phyloP scores from a whole-genome alignment of 2,113 vertebrate species.

The Anser cygnoides region DNA sequence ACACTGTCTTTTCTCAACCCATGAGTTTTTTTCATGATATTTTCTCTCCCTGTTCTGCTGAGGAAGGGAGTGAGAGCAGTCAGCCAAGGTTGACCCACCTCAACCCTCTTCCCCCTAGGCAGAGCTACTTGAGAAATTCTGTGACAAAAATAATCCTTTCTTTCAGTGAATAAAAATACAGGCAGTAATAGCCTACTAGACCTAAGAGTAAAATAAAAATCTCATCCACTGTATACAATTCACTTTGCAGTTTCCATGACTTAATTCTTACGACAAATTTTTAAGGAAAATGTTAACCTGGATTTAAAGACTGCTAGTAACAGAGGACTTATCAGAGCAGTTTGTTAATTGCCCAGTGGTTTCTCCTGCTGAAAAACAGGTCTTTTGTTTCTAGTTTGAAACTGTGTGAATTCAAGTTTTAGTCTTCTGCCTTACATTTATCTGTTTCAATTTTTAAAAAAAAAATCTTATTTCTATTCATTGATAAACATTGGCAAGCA shows the following conservation, averaged over 20 bases:
- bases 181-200: background rate
- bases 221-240: background rate
- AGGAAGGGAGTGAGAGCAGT: background rate
- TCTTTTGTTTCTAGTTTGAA: background rate
- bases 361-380: background rate
- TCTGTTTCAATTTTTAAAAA: background rate
- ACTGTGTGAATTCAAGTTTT: background rate
- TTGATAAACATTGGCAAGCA: background rate
- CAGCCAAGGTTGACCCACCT: background rate
- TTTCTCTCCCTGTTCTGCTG: background rate
- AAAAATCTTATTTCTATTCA: background rate
- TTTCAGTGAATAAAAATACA: background rate
- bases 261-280: background rate
- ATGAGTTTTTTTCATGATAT: background rate
- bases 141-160: background rate
- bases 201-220: background rate
- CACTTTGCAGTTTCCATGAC: background rate
- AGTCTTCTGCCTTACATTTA: background rate
- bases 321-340: background rate
- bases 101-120: background rate
- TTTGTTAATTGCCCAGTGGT: background rate
- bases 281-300: background rate
- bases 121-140: background rate
- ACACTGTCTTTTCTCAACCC: background rate
- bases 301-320: background rate